Base-by-base conservation (phyloP, 2,888 invertebrate genomes). In the Boloria euphrosyne region DNA sequence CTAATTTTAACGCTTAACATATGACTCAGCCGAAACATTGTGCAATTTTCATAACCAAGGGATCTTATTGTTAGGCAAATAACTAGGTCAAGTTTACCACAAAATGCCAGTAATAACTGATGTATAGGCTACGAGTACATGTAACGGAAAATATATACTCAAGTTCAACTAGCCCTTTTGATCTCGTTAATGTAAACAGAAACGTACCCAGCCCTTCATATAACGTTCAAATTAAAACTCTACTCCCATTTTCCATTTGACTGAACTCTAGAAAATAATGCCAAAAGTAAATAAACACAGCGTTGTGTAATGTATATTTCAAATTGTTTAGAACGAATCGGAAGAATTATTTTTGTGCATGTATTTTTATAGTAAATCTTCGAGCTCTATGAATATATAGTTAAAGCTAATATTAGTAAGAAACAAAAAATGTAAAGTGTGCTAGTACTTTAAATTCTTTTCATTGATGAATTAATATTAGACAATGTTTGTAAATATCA, bases 1-100 rank as follows among this genome's bases (percentile, higher is more conserved):
- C 81, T 74, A 74, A 79, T 81, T 82, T 78, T 74, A 79, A 73
- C 61, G 69, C 69, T 73, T 72, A 76, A 78, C 76, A 75, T 68
- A 76, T 74, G 78, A 79, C 69, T 80, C 82, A 79, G 77, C 79
- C 80, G 81, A 79, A 69, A 76, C 68, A 75, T 87, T 85, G 84
- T 78, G 86, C 80, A 89, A 87, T 79, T 75, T 79, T 76, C 83
- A 85, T 82, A 84, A 84, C 84, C 84, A 84, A 82, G 82, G 81
- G 79, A 81, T 77, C 75, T 73, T 80, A 84, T 83, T 85, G 84
- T 86, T 85, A 75, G 79, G 70, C 69, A 72, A 68, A 76, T 70
- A 87, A 80, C 73, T 83, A 74, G 90, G 90, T 84, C 90, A 90
- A 89, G 89, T 86, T 83, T 83, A 66, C 57, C 52, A 69, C 31